phyloP scores from a whole-genome alignment of 1,140 invertebrate species.

The Bombus sibiricus region DNA sequence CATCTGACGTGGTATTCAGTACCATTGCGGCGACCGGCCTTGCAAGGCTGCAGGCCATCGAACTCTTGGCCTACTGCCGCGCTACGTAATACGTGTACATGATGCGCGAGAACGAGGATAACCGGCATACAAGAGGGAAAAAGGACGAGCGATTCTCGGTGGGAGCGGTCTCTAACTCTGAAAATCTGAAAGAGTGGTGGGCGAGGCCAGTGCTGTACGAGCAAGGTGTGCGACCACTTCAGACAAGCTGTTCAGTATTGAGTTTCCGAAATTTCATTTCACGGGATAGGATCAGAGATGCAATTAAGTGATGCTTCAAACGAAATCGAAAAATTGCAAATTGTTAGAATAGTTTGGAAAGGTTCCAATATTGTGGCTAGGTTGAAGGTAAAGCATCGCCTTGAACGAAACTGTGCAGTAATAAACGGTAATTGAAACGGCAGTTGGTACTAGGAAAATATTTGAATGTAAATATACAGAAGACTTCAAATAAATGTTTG shows the following conservation, averaged over 20 bases:
- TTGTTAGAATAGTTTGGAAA: background rate
- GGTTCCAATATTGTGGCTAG: background rate
- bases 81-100: slow-evolving; percentile 70
- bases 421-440: background rate
- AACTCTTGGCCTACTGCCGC: slow-evolving; percentile 78
- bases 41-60: slow-evolving; percentile 81
- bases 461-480: no score
- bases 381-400: background rate
- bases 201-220: slow-evolving; percentile 17
- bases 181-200: slow-evolving; percentile 15
- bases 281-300: background rate
- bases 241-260: no score
- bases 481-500: no score
- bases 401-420: background rate
- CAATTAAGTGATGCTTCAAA: background rate
- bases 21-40: slow-evolving; percentile 71
- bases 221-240: slow-evolving; percentile 3
- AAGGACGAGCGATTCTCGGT: slow-evolving; percentile 45
- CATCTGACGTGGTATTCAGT: slow-evolving; percentile 58
- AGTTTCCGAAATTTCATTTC: slow-evolving; percentile 4
- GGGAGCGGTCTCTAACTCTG: slow-evolving; percentile 22
- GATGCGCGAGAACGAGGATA: slow-evolving; percentile 64
- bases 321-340: background rate
- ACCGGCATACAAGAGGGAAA: slow-evolving; percentile 53
- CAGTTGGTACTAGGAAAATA: no score